Evolutionary conservation across 2,113 vertebrate genomes (phyloP).

Genomic region (Leucoraja erinaceus): DNA sequence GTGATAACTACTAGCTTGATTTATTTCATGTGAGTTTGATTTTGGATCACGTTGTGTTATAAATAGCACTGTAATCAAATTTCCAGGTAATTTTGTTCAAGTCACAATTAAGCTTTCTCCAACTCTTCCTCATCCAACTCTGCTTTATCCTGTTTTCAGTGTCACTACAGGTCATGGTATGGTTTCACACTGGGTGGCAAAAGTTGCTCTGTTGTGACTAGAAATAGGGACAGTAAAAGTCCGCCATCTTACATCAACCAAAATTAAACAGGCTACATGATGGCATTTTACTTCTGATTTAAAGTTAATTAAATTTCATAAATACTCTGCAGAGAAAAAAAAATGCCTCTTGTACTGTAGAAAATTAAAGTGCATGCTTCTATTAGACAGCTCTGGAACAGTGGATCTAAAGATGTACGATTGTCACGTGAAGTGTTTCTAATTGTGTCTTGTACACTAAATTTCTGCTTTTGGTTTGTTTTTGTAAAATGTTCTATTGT

Average conservation of each 20-base stretch:
- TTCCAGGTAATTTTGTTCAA: too few relatives aligned
- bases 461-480: background rate
- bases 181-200: background rate
- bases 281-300: background rate
- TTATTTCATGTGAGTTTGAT: too few relatives aligned
- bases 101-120: background rate
- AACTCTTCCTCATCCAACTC: background rate
- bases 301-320: background rate
- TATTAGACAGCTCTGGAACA: background rate
- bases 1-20: too few relatives aligned
- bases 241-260: background rate
- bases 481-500: conserved; percentile 1
- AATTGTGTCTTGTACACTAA: background rate
- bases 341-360: background rate
- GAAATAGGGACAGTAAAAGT: background rate
- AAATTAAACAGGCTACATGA: background rate
- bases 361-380: background rate
- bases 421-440: background rate
- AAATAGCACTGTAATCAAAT: too few relatives aligned
- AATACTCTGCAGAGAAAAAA: background rate
- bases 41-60: too few relatives aligned
- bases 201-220: too few relatives aligned
- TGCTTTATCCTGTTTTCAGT: too few relatives aligned
- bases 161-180: background rate
- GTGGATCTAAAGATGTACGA: background rate